Evolutionary conservation across 2,888 invertebrate species (phyloP).

Genomic region (Monochamus alternatus): DNA sequence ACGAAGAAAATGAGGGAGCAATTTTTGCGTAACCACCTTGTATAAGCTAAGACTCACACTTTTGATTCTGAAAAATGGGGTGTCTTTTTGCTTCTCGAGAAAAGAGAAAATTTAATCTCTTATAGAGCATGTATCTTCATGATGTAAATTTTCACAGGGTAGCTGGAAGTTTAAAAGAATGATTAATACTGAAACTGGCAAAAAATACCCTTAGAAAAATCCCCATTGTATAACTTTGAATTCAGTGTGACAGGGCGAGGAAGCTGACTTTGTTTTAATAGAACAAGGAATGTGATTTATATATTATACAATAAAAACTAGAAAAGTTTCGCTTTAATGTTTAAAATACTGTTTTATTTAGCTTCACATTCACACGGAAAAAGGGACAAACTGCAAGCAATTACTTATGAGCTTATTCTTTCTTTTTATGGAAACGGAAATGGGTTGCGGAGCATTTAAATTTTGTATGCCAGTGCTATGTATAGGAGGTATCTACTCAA

Average conservation of each 20-base stretch:
- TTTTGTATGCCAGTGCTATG: too few relatives aligned
- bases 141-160: too few relatives aligned
- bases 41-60: too few relatives aligned
- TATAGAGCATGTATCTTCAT: too few relatives aligned
- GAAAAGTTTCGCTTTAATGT: slow-evolving; percentile 47
- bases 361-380: slow-evolving; percentile 47
- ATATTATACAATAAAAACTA: slow-evolving; percentile 54
- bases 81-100: too few relatives aligned
- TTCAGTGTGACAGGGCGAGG: slow-evolving; percentile 50
- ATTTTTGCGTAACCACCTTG: too few relatives aligned
- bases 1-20: too few relatives aligned
- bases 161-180: slow-evolving; percentile 42
- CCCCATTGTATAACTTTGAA: slow-evolving; percentile 48
- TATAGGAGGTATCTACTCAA: too few relatives aligned
- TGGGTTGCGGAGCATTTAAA: too few relatives aligned
- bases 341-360: slow-evolving; percentile 48
- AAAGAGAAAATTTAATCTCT: too few relatives aligned
- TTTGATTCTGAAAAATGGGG: too few relatives aligned
- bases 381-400: slow-evolving; percentile 47
- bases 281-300: slow-evolving; percentile 56
- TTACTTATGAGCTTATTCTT: slow-evolving; percentile 40
- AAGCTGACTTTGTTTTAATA: slow-evolving; percentile 56
- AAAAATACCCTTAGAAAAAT: slow-evolving; percentile 54
- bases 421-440: too few relatives aligned
- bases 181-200: slow-evolving; percentile 52